Evolutionary conservation across 2,113 vertebrate species (phyloP), one percentile per base, ranked within the genome.

Genomic region (Triplophysa rosa): DNA sequence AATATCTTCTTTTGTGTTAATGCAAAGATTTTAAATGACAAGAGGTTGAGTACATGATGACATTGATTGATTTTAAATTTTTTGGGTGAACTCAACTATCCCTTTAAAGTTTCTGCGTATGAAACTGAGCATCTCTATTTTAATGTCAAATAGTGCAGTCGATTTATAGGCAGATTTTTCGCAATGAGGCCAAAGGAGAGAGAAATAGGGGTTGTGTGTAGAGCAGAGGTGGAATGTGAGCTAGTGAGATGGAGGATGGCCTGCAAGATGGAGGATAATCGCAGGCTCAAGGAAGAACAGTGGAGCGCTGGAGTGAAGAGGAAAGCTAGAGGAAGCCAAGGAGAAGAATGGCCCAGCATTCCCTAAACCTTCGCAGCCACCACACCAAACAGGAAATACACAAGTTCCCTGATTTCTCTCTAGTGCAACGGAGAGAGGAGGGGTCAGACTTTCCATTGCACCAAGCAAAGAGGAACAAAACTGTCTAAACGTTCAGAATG

Each of bases 351-450:
- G 77, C 70, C 67, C 83, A 77, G 80, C 83, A 82, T 84, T 84
- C 76, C 69, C 14, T 33, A 69, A 70, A 73, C 79, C 83, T 79
- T 84, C 80, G 77, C 71, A 80, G 77, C 23, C 77, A 67, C 80
- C 67, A 82, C 80, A 84, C 83, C 83, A 84, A 84, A 82, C 83
- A 84, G 83, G 83, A 84, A 84, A 82, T 84, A 52, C 83, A 84
- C 23, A 64, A 82, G 80, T 76, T 84, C 80, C 65, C 77, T 0
- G 45, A 45, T 77, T 71, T 62, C 66, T 79, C 64, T 74, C 17
- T 63, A 7, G 77, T 47, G 71, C 16, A 63, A 42, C 62, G 62
- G 45, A 10, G 52, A 56, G 66, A 21, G 42, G 67, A 45, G 63
- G 37, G 69, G 49, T 64, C 29, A 82, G 37, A 65, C 66, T 81